These are phyloP conservation scores for Platalea minor DNA, from an alignment of 2,797 vertebrate genomes.

Conservation along the genomic window DNA sequence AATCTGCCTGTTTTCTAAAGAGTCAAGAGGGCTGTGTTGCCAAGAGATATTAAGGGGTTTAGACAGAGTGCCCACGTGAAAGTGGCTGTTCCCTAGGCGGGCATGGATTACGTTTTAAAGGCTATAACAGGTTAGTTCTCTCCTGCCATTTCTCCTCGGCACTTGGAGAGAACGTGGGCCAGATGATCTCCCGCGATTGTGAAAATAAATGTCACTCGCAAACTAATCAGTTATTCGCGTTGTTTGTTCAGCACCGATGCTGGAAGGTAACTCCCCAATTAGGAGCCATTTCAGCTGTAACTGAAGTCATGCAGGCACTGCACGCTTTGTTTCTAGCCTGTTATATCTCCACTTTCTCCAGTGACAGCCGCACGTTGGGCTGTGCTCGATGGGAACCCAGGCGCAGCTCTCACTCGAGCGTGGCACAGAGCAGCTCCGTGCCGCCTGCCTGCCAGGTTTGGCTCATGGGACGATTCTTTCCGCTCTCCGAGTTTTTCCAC, in stretches of 20 bases:
- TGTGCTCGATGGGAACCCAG: background rate
- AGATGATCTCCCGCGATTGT: background rate
- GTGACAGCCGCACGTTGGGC: conserved; percentile 40
- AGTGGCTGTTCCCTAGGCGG: background rate
- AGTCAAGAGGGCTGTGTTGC: conserved; percentile 17
- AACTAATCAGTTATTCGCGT: conserved; percentile 23
- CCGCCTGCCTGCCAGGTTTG: background rate
- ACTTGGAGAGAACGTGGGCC: background rate
- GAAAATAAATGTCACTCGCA: conserved; percentile 17
- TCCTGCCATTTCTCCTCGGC: background rate
- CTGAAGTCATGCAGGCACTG: conserved; percentile 40
- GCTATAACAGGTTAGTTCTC: conserved; percentile 24
- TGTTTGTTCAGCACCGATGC: conserved; percentile 22
- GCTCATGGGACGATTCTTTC: conserved; percentile 18
- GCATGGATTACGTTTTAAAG: conserved; percentile 7
- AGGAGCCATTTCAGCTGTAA: conserved; percentile 61
- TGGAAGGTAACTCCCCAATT: conserved; percentile 53
- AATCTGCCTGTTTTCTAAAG: background rate
- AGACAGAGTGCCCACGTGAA: conserved; percentile 41
- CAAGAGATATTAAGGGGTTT: conserved; percentile 53
- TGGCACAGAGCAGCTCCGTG: background rate
- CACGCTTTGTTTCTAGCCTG: conserved; percentile 59
- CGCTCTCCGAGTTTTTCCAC: background rate
- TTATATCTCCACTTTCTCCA: conserved; percentile 32
- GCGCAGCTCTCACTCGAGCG: background rate